Conservation (phyloP, 2,113 vertebrate species). For the Petroica traversi region DNA sequence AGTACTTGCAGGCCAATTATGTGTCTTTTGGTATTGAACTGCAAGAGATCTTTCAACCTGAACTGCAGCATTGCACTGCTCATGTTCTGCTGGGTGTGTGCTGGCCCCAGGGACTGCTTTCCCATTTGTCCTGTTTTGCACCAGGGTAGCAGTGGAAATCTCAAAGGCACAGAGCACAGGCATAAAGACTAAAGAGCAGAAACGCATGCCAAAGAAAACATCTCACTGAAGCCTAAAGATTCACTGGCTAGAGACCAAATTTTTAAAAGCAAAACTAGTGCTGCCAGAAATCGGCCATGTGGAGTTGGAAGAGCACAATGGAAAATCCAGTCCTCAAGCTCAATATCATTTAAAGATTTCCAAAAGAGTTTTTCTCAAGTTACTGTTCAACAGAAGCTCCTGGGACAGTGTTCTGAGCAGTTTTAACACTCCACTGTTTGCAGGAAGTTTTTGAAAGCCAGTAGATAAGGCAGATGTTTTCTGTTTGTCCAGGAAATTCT, state of each 20-base stretch:
- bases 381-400: neutral
- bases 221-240: neutral
- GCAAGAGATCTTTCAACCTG: neutral
- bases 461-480: neutral
- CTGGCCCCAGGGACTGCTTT: neutral
- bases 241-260: fast-evolving
- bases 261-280: neutral
- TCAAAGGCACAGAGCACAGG: neutral
- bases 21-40: neutral
- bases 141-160: neutral
- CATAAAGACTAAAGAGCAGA: neutral
- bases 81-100: neutral
- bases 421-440: neutral
- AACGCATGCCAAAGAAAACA: neutral
- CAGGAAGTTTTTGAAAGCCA: neutral
- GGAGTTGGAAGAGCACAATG: neutral
- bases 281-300: neutral
- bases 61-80: neutral
- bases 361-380: neutral
- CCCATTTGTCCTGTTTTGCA: neutral
- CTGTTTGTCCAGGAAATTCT: neutral
- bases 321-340: neutral
- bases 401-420: neutral
- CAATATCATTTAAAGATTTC: neutral
- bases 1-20: neutral